Percentiles rank a stretch among this genome's conserved stretches.
Conservation (phyloP, 2,113 vertebrate species). For the Empidonax traillii region DNA sequence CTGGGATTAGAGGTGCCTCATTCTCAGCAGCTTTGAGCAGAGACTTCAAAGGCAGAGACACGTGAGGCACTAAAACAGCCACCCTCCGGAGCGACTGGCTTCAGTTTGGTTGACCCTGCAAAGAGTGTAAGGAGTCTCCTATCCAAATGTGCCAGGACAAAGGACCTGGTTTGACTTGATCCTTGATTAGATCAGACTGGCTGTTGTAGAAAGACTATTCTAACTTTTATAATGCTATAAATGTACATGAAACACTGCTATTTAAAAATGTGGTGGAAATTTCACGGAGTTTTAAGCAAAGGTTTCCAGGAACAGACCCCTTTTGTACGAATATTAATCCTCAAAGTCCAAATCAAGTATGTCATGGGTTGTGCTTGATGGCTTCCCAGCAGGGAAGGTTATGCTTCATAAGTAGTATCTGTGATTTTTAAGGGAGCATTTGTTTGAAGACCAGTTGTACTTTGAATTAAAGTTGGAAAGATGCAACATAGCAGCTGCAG, state of each 20-base stretch:
- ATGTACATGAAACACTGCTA: background rate
- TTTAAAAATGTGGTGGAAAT: background rate
- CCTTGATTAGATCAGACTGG: background rate
- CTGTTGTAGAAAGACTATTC: background rate
- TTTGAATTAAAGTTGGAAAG: background rate
- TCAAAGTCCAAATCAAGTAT: accelerated
- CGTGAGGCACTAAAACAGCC: background rate
- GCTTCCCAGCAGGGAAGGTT: background rate
- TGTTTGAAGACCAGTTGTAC: background rate
- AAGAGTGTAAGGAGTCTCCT: background rate
- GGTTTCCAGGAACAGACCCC: background rate
- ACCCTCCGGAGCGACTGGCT: background rate
- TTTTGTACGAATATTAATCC: background rate
- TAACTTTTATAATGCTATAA: background rate
- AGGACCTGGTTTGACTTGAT: background rate
- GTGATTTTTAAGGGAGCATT: background rate
- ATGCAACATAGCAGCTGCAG: background rate
- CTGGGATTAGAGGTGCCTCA: background rate
- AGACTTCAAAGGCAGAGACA: background rate
- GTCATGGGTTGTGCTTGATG: background rate
- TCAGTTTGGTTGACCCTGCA: background rate
- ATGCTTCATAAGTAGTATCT: background rate
- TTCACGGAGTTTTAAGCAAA: background rate
- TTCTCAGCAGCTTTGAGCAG: background rate
- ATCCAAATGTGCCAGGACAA: background rate